Base-by-base conservation (phyloP, 2,113 vertebrate genomes). In the Anguilla japonica region DNA sequence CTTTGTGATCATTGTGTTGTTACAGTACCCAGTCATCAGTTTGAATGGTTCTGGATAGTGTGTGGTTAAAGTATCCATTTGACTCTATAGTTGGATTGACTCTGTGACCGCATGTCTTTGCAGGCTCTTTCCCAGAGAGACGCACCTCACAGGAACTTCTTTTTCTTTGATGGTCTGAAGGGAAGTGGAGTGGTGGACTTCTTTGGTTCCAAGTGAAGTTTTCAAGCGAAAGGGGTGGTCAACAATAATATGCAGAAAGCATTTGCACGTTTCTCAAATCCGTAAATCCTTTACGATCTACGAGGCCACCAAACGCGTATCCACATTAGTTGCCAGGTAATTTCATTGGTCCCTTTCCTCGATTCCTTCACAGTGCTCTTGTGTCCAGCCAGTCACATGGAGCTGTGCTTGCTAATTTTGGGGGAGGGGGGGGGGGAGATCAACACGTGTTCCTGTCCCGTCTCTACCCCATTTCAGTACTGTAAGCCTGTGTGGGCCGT, bases 111-210 rank as follows among this genome's bases (percentile, higher is more conserved):
- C 39, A 15, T 86, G 40, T 81, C 43, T 71, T 81, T 78, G 2
- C 90, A 98, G 98, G 98, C 97, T 3, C 93, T 98, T n/a, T 99
- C 98, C 84, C 97, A 97, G 40, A 93, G 97, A 87, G 97, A 98
- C 20, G 89, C 96, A 40, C 98, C 98, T 11, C 97, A 97, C 95
- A 96, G 97, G 89, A 98, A 98, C 91, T 98, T 97, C 94, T 98
- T 98, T 95, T 98, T 99, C 93, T 99, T 99, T 0, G 96, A 99
- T 0, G 97, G 96, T 15, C 94, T 96, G 79, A 97, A 96, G 91
- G 97, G 98, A 34, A 97, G 89, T 0, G 97, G 98, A 0, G 83
- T 98, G 9, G 97, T 99, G 14, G 97, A 98, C 89, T 95, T 94
- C 90, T 95, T 99, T 0, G 96, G 97, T 53, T 91, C 93, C 8